Base-by-base conservation (phyloP, 2,888 invertebrate species). In the Neuroscelio doddi region DNA sequence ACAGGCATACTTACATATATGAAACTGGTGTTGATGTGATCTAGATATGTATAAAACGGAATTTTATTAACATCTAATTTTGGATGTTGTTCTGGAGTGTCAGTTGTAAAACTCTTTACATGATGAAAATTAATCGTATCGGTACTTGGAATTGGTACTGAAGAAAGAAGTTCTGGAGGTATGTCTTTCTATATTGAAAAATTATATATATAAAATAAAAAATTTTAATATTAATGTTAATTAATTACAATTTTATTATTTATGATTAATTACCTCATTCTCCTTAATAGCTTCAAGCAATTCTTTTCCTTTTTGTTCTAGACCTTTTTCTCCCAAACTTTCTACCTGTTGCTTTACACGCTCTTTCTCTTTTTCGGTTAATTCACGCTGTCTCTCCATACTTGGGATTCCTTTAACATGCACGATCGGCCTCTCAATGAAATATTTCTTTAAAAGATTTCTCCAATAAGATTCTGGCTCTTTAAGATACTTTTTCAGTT, bases 11-110 rank as follows among this genome's bases (percentile, higher is more conserved):
- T 88, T 84, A 95, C 94, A 85, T 93, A 92, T 68, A 94, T 90
- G 83, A 96, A 95, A 84, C 93, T 93, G 1, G 93, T 92, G 70
- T 92, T 90, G 44, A 95, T 86, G 80, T 93, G 90, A 85, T 95
- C 93, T 45, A 94, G 87, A 70, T 93, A 90, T 0, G 94, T 90
- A 77, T 89, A 92, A 14, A 94, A 85, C 0, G 95, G 94, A 38
- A 94, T 83, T 42, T 90, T 86, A 1, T 85, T 82, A 8, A 92
- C 85, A 78, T 90, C 87, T 68, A 91, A 87, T 73, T 89, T 84
- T 0, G 88, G 87, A 71, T 86, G 85, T 51, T 86, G 86, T 27
- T 86, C 80, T 10, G 66, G 42, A 9, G 80, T 80, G 34, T 84
- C 86, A 15, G 86, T 85, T 9, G 85, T 84, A 69, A 86, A 89